Conservation (phyloP, 64 coral and sea anemone species). For the Platygyra sinensis region DNA sequence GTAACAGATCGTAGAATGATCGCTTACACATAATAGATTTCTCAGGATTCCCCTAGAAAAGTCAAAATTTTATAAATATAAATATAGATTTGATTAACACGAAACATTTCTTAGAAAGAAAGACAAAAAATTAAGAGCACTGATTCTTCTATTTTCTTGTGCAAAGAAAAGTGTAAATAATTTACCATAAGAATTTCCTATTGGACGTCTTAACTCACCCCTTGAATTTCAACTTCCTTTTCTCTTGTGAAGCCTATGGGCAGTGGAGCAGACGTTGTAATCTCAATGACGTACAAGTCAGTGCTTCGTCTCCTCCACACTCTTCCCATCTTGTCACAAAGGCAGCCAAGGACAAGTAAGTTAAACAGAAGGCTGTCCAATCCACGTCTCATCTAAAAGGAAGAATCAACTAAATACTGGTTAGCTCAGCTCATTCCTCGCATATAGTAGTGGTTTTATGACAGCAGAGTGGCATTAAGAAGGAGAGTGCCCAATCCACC, state of each 20-base stretch:
- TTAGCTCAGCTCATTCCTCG: no score
- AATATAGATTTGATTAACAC: no score
- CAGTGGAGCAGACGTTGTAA: slow-evolving; percentile 29
- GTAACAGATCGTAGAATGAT: slow-evolving; percentile 44
- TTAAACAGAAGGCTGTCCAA: slow-evolving; percentile 83
- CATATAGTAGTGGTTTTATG: no score
- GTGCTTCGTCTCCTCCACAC: slow-evolving; percentile 78
- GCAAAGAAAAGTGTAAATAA: no score
- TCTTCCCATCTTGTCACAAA: slow-evolving; percentile 74
- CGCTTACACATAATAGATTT: slow-evolving; percentile 2
- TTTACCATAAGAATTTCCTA: not conserved
- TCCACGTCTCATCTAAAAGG: slow-evolving; percentile 56
- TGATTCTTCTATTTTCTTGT: no score
- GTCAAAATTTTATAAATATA: not conserved
- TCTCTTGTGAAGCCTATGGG: slow-evolving; percentile 23
- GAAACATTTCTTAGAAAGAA: no score
- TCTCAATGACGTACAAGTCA: slow-evolving; percentile 88
- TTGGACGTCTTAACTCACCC: not conserved
- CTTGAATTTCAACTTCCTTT: not conserved
- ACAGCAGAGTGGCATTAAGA: no score
- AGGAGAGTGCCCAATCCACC: no score
- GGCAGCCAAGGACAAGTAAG: slow-evolving; percentile 62
- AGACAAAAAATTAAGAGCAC: no score
- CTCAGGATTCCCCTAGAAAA: not conserved
- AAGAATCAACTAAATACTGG: no score